Conservation (phyloP, 2,113 vertebrate species). For the Stigmatopora nigra region DNA sequence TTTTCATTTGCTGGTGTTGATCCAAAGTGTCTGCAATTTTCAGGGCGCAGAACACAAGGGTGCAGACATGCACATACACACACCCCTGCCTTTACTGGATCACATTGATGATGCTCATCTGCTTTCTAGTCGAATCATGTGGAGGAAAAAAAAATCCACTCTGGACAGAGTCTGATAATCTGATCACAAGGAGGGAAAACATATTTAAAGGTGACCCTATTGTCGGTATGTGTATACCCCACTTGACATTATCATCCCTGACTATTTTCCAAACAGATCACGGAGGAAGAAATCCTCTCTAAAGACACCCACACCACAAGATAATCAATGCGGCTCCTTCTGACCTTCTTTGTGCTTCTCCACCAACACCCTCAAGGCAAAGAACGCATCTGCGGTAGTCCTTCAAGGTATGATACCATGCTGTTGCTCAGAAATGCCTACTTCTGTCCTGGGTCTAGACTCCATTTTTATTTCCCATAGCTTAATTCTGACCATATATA, state of each 20-base stretch:
- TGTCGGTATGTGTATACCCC: background rate
- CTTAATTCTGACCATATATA: no score
- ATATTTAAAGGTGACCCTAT: background rate
- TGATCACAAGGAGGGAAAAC: background rate
- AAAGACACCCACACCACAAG: background rate
- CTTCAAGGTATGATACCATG: no score
- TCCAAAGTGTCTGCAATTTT: conserved; percentile 46
- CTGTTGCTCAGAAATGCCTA: no score
- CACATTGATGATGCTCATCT: background rate
- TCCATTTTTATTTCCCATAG: no score
- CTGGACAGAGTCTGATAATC: background rate
- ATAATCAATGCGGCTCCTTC: background rate
- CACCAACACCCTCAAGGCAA: no score
- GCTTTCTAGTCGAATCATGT: background rate
- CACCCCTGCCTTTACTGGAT: conserved; percentile 2
- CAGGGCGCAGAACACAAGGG: background rate
- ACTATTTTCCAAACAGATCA: background rate
- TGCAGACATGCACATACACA: background rate
- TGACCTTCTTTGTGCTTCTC: no score
- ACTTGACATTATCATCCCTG: background rate
- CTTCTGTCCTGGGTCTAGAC: no score
- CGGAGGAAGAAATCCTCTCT: background rate
- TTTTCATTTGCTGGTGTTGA: conserved; percentile 58
- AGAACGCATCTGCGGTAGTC: no score
- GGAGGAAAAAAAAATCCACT: no score